phyloP scores from a whole-genome alignment of 2,797 vertebrate genomes.

The Sardinella longiceps region DNA sequence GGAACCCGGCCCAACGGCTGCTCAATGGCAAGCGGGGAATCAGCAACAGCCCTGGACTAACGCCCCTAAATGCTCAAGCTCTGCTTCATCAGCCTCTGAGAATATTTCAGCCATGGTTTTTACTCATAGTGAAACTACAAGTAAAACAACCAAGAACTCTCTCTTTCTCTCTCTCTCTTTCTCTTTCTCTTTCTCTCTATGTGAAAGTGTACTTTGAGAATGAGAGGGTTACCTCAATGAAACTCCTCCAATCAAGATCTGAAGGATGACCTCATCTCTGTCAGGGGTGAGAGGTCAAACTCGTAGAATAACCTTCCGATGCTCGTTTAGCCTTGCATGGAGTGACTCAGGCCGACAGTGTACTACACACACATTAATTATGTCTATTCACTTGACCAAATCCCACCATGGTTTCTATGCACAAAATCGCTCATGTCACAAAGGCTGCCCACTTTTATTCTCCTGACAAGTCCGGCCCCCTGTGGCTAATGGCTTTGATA shows the following conservation, averaged over 20 bases:
- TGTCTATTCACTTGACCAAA: not conserved
- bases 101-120: not conserved
- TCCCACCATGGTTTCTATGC: not conserved
- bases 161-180: not conserved
- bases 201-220: not conserved
- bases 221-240: not conserved
- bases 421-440: not conserved
- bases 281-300: not conserved
- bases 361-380: not conserved
- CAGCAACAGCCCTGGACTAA: not conserved
- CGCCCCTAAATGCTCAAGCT: not conserved
- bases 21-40: conserved; percentile 17
- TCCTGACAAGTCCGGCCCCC: not conserved
- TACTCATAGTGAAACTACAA: no score
- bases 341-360: not conserved
- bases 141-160: not conserved
- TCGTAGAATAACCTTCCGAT: not conserved
- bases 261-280: not conserved
- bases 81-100: conserved; percentile 21
- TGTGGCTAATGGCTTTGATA: not conserved
- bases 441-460: not conserved
- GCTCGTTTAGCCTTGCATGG: not conserved
- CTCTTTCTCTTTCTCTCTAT: not conserved
- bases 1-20: conserved; percentile 3
- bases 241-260: not conserved